Base-by-base conservation (phyloP, 2,888 invertebrate species). In the Ectemnius continuus region DNA sequence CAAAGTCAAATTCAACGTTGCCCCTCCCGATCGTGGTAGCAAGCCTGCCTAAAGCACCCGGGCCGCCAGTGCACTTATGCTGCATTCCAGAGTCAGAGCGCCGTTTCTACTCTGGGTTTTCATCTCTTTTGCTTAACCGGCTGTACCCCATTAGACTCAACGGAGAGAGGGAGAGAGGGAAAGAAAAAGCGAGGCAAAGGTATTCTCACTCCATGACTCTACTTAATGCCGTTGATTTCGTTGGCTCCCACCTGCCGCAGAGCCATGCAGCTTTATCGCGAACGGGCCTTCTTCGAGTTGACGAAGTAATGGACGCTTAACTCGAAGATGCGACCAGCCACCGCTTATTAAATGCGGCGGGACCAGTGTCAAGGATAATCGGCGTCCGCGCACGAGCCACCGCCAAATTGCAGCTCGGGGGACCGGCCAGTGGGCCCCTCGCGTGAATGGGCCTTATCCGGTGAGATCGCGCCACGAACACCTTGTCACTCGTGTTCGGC, bases 1-100 rank as follows among this genome's bases (percentile, higher is more conserved):
- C 88, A 86, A 87, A 88, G 88, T 88, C 86, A 87, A 87, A 88
- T 85, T 84, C 84, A 79, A 77, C 71, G 72, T 68, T 76, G 71
- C 72, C 73, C 76, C 73, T 48, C 63, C 70, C 67, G n/a, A 45
- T 56, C 62, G 68, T 70, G 70, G 71, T 70, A 76, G 67, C 78
- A 36, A 36, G 36, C 75, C 66, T 74, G 76, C 76, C 78, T 76
- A 76, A 78, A 73, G 75, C 69, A 63, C 13, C 47, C n/a, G 48
- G 69, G 26, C 58, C 26, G 13, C 45, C 63, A 71, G 78, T 76
- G 78, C 77, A 78, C 76, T 75, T 81, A 80, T 81, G 73, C 80
- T 81, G 83, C 86, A 87, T 88, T 88, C 87, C 86, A 83, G 73
- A 76, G 74, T 81, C 82, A 82, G 79, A 82, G 77, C 79, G 79